Conservation (phyloP, 2,113 vertebrate genomes). For the Grus americana region DNA sequence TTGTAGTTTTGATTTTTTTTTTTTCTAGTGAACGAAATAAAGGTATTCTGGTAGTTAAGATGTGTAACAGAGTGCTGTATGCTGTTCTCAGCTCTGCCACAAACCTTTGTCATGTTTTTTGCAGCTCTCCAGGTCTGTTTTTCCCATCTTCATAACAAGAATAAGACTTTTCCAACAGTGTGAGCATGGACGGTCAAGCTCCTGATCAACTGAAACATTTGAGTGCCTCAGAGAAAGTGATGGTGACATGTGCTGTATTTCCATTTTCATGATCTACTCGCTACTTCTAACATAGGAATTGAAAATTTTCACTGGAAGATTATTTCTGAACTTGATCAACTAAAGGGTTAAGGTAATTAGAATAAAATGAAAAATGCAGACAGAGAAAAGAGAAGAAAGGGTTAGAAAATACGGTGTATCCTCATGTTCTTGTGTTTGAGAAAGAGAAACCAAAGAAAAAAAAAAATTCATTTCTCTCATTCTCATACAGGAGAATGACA, state of each 20-base stretch:
- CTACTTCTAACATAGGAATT: not conserved
- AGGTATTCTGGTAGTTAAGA: not conserved
- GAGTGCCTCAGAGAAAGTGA: not conserved
- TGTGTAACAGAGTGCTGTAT: not conserved
- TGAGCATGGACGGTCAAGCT: not conserved
- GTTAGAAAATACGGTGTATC: not conserved
- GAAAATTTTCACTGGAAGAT: not conserved
- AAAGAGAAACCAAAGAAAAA: not conserved
- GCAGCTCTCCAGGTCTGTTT: not conserved
- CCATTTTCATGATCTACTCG: not conserved
- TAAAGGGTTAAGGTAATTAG: slow-evolving; percentile 5
- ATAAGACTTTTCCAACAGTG: not conserved
- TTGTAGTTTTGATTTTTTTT: not conserved
- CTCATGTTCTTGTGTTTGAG: not conserved
- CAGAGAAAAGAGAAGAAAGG: not conserved
- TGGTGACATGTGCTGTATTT: not conserved
- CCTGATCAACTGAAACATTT: not conserved
- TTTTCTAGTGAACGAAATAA: not conserved
- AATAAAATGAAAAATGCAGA: not conserved
- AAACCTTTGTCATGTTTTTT: slow-evolving; percentile 11
- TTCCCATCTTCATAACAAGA: not conserved
- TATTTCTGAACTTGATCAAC: not conserved
- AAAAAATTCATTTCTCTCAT: not conserved
- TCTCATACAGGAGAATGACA: not conserved
- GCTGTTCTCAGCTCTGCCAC: not conserved